Base-by-base conservation (phyloP, 2,888 invertebrate species). In the Eupithecia vulgata region DNA sequence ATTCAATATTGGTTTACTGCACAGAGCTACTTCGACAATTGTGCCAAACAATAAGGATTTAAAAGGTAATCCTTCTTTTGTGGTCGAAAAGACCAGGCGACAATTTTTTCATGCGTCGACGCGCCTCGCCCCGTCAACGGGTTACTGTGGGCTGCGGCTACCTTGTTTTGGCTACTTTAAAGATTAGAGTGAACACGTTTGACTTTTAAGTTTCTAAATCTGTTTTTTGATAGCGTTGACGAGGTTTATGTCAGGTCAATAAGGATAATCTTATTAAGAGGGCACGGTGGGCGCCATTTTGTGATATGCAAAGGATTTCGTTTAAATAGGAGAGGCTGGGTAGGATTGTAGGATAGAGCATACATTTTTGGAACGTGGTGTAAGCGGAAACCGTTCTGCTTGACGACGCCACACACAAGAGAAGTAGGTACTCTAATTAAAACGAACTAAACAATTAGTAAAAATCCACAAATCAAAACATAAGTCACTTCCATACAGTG, bases 31-130 rank as follows among this genome's bases (percentile, higher is more conserved):
- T 76, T 76, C 76, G 77, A 80, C 82, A 81, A 83, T 81, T 82
- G 82, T 81, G 65, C 35, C 72, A 78, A 78, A 87, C 86, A 87
- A 86, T 82, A 72, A 73, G 72, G 83, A 77, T 80, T 84, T 82
- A 82, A 76, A 77, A 79, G 69, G 68, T 88, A 88, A 88, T 87
- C 87, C 84, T 30, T 68, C 77, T 64, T 79, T 87, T 87, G 86
- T 86, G 83, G 81, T 77, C 77, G 61, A 52, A 78, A 64, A 74
- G 80, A 78, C 81, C 72, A 12, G 48, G 72, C 67, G 75, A 76
- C 77, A 71, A 69, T 80, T 78, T 80, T 81, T 81, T 76, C 71
- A 57, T 52, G 10, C 68, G 71, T 67, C 74, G 61, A 52, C 70
- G 45, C 70, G 70, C 78, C 71, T 42, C 70, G 45, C 70, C 68